Percentiles rank a stretch among this genome's conserved stretches.
phyloP scores from a whole-genome alignment of 2,113 vertebrate genomes.

The Penelope pileata region DNA sequence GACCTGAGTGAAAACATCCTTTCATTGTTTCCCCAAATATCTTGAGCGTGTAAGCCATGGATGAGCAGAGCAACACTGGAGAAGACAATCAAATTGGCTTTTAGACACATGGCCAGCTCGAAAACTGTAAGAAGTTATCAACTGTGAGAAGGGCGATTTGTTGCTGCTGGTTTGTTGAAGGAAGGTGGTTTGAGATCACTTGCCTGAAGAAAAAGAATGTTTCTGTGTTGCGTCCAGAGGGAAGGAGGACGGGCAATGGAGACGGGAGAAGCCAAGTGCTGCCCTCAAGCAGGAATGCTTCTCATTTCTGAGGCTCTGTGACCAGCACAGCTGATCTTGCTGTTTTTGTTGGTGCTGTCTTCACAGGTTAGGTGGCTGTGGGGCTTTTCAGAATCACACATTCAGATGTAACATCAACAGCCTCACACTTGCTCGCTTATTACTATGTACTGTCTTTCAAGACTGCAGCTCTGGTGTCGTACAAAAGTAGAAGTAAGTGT shows the following conservation, averaged over 20 bases:
- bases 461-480: rapidly evolving
- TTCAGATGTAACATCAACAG: neutral
- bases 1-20: neutral
- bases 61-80: neutral
- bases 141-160: neutral
- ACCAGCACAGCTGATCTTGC: neutral
- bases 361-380: neutral
- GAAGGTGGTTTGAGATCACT: neutral
- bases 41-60: rapidly evolving
- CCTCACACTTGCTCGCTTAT: neutral
- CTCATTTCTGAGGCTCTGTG: neutral
- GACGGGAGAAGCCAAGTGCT: neutral
- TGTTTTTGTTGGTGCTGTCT: neutral
- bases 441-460: neutral
- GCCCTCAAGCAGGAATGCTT: neutral
- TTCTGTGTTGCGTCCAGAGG: neutral
- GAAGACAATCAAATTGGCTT: neutral
- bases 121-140: neutral
- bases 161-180: neutral
- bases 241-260: neutral
- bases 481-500: neutral
- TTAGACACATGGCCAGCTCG: neutral
- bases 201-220: neutral
- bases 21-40: slow-evolving; percentile 12
- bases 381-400: neutral